Percentiles rank a stretch among this genome's conserved stretches.
phyloP scores from a whole-genome alignment of 1,140 invertebrate genomes.

The Bombus confusus region DNA sequence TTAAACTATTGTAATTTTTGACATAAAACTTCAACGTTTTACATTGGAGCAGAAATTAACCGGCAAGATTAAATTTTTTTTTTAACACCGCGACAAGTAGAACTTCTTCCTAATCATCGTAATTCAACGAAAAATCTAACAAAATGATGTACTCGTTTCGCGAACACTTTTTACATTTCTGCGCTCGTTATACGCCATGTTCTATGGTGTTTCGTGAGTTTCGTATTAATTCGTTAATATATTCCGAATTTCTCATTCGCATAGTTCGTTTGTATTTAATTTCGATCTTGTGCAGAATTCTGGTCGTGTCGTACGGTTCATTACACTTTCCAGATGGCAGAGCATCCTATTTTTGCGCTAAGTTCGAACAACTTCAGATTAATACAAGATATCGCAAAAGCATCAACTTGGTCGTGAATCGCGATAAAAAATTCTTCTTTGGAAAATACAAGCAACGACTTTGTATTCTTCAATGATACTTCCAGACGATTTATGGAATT shows the following conservation, averaged over 20 bases:
- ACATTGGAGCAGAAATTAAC: neutral
- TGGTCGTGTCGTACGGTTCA: neutral
- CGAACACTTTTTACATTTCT: slow-evolving; percentile 13
- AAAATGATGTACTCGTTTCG: slow-evolving; percentile 18
- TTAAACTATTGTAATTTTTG: neutral
- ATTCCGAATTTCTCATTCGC: neutral
- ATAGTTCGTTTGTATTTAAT: slow-evolving; percentile 7
- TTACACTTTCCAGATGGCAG: neutral
- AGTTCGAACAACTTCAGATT: neutral
- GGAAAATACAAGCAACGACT: neutral
- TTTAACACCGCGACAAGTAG: neutral
- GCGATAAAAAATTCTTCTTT: neutral
- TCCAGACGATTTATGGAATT: neutral
- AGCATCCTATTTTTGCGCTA: neutral
- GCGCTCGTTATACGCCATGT: neutral
- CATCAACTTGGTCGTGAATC: neutral
- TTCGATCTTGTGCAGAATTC: neutral
- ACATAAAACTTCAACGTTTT: neutral
- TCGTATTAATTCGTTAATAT: neutral
- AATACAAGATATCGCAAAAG: neutral
- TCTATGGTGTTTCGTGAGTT: neutral
- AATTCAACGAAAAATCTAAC: slow-evolving; percentile 30
- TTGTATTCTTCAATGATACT: neutral
- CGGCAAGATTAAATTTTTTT: neutral
- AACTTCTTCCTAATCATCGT: neutral